phyloP scores from a whole-genome alignment of 2,888 invertebrate species.

The Pachymerium ferrugineum region DNA sequence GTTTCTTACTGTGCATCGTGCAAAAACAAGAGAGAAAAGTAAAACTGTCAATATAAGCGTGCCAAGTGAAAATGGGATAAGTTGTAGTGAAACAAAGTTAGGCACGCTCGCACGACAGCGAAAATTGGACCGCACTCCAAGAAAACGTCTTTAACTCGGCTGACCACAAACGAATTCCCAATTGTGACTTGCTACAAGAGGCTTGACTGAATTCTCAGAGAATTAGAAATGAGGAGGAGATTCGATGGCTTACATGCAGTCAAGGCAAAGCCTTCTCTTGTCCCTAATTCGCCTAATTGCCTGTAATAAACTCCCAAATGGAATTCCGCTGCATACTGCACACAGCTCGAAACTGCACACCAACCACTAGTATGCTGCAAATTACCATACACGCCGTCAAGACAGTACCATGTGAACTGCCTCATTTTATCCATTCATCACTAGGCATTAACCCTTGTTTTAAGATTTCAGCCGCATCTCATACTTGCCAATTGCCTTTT shows the following conservation, averaged over 20 bases:
- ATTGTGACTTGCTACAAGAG: slow-evolving; percentile 18
- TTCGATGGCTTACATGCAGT: slow-evolving; percentile 22
- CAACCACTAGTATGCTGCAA: not conserved
- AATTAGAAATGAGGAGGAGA: slow-evolving; percentile 22
- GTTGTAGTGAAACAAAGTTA: slow-evolving; percentile 7
- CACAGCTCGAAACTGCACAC: too few species aligned
- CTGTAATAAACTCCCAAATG: slow-evolving; percentile 21
- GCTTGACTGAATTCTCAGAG: slow-evolving; percentile 9
- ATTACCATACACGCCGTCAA: not conserved
- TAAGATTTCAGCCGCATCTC: slow-evolving; percentile 2
- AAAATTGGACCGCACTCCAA: slow-evolving; percentile 16
- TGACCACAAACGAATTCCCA: slow-evolving; percentile 27
- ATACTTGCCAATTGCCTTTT: slow-evolving; percentile 33
- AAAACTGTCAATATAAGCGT: not conserved
- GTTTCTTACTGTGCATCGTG: not conserved
- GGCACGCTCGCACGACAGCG: slow-evolving; percentile 16
- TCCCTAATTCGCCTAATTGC: slow-evolving; percentile 27
- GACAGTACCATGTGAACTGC: not conserved
- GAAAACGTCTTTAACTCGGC: slow-evolving; percentile 1
- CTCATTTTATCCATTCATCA: not conserved
- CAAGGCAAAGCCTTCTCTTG: slow-evolving; percentile 23
- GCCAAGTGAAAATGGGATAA: not conserved
- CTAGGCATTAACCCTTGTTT: not conserved
- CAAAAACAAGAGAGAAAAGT: not conserved
- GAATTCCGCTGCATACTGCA: not conserved